Evolutionary conservation across 2,113 vertebrate genomes (phyloP).

Genomic region (Psittacus erithacus): DNA sequence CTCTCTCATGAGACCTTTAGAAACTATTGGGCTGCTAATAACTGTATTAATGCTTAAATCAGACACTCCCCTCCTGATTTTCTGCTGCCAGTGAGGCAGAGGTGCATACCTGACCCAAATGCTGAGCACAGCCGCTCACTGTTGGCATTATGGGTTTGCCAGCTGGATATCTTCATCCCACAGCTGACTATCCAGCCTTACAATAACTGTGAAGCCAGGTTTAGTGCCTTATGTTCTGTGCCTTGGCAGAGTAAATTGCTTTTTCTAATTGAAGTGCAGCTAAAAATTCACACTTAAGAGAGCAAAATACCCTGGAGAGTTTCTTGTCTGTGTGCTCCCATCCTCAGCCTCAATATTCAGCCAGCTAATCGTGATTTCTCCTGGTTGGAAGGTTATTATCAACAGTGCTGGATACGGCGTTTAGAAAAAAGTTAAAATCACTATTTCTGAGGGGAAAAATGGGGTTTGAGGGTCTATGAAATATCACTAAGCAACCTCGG

Average conservation of each 20-base stretch:
- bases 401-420: background rate
- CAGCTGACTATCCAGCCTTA: background rate
- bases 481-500: background rate
- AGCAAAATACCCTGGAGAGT: slow-evolving; percentile 29
- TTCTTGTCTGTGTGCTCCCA: background rate
- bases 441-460: background rate
- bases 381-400: background rate
- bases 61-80: fast-evolving
- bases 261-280: slow-evolving; percentile 46
- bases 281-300: slow-evolving; percentile 51
- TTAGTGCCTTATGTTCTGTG: background rate
- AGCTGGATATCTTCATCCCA: slow-evolving; percentile 26
- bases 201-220: slow-evolving; percentile 11
- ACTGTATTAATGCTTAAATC: background rate
- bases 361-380: background rate
- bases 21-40: background rate
- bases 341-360: slow-evolving; percentile 14
- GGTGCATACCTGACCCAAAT: background rate
- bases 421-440: background rate
- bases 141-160: background rate
- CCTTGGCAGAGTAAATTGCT: slow-evolving; percentile 37
- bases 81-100: background rate
- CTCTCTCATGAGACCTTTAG: background rate
- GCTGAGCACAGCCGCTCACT: background rate
- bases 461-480: background rate